phyloP scores from a whole-genome alignment of 2,797 vertebrate genomes.

The Danio aesculapii region DNA sequence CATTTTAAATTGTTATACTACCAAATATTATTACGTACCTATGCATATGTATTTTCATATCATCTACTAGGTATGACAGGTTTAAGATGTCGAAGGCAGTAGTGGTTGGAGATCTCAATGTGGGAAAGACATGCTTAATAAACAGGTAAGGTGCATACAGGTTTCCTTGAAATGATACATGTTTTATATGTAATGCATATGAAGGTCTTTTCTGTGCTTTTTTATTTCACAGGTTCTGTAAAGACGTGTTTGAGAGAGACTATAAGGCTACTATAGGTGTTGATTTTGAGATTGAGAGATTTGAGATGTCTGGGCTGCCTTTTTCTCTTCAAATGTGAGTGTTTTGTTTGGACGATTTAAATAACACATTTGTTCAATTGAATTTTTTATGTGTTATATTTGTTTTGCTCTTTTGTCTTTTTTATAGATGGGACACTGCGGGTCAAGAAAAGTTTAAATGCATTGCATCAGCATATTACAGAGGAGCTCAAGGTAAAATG shows the following conservation, averaged over 20 bases:
- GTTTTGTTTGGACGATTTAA: background rate
- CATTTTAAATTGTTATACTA: no score
- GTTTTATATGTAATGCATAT: background rate
- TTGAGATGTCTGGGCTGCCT: constrained; percentile 87
- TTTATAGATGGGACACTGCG: constrained; percentile 91
- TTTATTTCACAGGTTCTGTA: constrained; percentile 84
- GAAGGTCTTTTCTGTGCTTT: background rate
- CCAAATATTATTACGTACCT: no score
- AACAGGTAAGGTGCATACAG: constrained; percentile 81
- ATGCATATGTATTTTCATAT: background rate
- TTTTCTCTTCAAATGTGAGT: constrained; percentile 92
- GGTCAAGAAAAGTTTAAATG: constrained; percentile 97
- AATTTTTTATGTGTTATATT: background rate
- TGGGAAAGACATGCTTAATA: constrained; percentile 95
- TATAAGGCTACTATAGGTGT: constrained; percentile 95
- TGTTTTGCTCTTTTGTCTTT: background rate
- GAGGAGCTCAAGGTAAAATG: constrained; percentile 86
- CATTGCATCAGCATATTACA: constrained; percentile 91
- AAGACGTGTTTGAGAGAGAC: constrained; percentile 87
- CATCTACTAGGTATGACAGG: constrained; percentile 75
- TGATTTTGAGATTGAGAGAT: constrained; percentile 93
- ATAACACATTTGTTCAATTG: background rate
- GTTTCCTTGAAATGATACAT: background rate
- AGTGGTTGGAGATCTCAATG: constrained; percentile 90
- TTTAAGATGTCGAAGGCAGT: constrained; percentile 92